These are phyloP conservation scores for Miniopterus natalensis DNA, from an alignment of 2,113 vertebrate genomes.

Conservation along the genomic window DNA sequence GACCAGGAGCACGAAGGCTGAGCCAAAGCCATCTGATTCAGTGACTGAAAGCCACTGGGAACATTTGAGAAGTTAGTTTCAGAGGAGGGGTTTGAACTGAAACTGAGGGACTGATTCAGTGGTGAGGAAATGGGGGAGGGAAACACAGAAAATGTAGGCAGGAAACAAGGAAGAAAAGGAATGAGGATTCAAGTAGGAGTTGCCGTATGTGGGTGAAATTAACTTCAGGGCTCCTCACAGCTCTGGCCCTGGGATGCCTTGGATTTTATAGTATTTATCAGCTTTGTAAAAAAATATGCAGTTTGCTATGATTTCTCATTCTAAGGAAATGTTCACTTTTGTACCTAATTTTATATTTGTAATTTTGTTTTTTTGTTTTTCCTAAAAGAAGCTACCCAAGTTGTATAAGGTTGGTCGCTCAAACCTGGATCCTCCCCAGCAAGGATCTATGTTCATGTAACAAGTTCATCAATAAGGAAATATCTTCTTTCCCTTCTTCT, in stretches of 20 bases:
- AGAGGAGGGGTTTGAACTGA: background rate
- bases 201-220: background rate
- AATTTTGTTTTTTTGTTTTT: background rate
- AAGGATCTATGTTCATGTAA: background rate
- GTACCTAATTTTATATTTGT: background rate
- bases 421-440: background rate
- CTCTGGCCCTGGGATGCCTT: background rate
- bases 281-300: background rate
- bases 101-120: background rate
- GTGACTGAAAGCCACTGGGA: background rate
- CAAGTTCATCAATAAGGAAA: background rate
- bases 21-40: background rate
- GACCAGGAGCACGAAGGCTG: background rate
- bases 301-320: background rate
- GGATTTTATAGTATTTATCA: background rate
- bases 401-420: background rate
- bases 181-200: background rate
- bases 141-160: background rate
- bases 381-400: background rate
- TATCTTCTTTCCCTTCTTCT: background rate
- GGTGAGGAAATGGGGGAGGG: background rate
- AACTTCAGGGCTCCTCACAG: background rate
- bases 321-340: background rate
- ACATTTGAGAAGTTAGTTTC: background rate
- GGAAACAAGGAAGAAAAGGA: conserved; percentile 2